Percentiles rank a stretch among this genome's conserved stretches.
Evolutionary conservation across 35 echinoderm and acorn worm species (phyloP).

Genomic region (Heliocidaris erythrogramma): DNA sequence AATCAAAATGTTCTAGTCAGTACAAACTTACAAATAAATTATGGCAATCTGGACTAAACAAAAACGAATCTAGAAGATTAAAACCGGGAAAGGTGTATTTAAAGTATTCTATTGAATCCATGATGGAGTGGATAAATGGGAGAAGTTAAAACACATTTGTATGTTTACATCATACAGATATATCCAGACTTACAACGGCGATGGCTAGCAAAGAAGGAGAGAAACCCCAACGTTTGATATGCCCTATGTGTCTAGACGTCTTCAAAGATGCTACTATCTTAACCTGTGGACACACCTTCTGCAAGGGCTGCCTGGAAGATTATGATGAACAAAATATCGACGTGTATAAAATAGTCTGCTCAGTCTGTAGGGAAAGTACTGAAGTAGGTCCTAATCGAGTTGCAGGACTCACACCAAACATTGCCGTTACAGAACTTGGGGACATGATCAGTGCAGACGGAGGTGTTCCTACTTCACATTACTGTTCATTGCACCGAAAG

Average conservation of each 20-base stretch:
- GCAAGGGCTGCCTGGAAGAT: background rate
- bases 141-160: too few species aligned
- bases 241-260: background rate
- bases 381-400: background rate
- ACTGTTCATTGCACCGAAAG: background rate
- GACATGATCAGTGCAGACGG: background rate
- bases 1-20: too few species aligned
- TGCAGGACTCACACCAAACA: background rate
- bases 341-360: background rate
- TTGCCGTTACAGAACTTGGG: background rate
- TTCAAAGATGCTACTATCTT: background rate
- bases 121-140: too few species aligned
- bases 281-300: slow-evolving; percentile 15
- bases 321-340: background rate
- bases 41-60: too few species aligned
- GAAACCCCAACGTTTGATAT: background rate
- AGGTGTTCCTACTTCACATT: background rate
- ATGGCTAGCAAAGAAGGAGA: background rate
- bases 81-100: too few species aligned
- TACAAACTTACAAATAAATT: too few species aligned
- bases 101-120: too few species aligned
- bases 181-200: background rate
- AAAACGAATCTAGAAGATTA: too few species aligned
- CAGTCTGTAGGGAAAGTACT: background rate
- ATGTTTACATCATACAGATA: background rate